Conservation (phyloP, 2,113 vertebrate genomes). For the Centropus bengalensis region DNA sequence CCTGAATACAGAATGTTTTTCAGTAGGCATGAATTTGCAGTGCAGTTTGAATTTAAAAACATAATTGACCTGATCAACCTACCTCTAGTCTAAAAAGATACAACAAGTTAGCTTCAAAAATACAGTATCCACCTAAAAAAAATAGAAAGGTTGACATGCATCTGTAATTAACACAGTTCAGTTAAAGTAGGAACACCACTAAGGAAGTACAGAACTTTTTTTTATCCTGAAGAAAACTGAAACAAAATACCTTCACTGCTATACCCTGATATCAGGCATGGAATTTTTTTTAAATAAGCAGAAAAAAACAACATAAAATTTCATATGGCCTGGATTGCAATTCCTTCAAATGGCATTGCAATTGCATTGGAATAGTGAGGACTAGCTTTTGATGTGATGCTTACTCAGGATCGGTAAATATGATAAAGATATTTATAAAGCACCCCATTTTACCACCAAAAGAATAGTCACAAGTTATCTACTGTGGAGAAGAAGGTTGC, state of each 20-base stretch:
- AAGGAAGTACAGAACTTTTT: background rate
- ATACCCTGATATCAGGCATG: background rate
- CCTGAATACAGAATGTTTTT: background rate
- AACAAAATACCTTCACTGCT: background rate
- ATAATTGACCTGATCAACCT: background rate
- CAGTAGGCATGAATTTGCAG: background rate
- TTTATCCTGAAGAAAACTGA: background rate
- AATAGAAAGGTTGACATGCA: background rate
- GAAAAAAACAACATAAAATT: background rate
- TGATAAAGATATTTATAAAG: background rate
- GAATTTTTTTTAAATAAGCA: background rate
- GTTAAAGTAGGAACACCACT: background rate
- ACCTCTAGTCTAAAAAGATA: background rate
- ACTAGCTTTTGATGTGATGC: background rate
- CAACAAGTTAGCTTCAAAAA: background rate
- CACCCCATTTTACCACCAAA: background rate
- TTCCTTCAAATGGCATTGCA: background rate
- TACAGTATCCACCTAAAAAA: background rate
- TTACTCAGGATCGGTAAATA: background rate
- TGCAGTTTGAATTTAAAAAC: background rate
- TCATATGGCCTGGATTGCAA: background rate
- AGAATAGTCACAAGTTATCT: background rate
- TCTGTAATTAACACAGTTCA: background rate
- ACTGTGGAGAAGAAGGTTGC: background rate
- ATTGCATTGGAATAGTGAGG: background rate